These are phyloP conservation scores for Bubo scandiacus DNA, from an alignment of 2,113 vertebrate genomes.

Conservation along the genomic window DNA sequence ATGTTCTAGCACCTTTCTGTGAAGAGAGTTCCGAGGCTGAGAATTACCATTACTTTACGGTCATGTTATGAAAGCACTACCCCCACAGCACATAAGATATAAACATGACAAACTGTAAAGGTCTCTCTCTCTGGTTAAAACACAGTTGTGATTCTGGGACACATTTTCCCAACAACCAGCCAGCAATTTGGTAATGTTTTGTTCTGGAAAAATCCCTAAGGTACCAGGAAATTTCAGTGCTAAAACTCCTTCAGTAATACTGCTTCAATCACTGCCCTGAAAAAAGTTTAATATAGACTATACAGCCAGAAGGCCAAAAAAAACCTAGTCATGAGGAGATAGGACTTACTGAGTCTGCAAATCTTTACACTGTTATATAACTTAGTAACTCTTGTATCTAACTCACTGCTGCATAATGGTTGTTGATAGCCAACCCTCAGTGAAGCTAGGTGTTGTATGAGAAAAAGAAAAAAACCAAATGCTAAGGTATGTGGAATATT, in stretches of 20 bases:
- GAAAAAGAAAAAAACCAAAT: background rate
- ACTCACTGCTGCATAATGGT: background rate
- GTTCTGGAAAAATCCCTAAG: background rate
- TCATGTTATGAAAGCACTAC: background rate
- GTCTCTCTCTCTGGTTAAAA: background rate
- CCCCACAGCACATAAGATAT: background rate
- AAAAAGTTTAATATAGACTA: background rate
- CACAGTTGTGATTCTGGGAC: background rate
- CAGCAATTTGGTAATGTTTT: background rate
- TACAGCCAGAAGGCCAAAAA: background rate
- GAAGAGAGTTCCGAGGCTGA: background rate
- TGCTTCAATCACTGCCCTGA: background rate
- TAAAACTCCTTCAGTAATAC: background rate
- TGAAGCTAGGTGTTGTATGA: background rate
- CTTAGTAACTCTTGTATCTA: background rate
- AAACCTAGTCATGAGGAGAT: background rate
- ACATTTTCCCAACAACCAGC: background rate
- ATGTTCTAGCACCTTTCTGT: background rate
- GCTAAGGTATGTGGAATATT: background rate
- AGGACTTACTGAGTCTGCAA: background rate
- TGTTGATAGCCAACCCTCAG: background rate
- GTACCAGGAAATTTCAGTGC: background rate
- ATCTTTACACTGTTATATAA: background rate
- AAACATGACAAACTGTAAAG: background rate
- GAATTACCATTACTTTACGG: background rate